phyloP scores from a whole-genome alignment of 2,888 invertebrate species.

The Nudaria mundana region DNA sequence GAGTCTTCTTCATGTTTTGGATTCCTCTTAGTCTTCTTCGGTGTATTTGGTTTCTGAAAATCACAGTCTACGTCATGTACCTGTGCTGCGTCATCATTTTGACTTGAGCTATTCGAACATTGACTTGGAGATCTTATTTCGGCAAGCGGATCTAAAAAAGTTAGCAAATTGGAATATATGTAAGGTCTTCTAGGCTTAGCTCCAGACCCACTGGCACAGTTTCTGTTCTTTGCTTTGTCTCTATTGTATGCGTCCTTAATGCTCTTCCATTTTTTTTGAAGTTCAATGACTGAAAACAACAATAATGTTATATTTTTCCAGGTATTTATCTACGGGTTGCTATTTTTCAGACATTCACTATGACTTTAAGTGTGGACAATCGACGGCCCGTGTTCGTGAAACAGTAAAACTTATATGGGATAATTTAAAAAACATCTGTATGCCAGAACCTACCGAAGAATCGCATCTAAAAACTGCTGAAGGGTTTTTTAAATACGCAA shows the following conservation, averaged over 20 bases:
- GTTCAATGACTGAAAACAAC: not conserved
- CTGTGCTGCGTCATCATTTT: no score
- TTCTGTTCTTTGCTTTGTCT: slow-evolving; percentile 3
- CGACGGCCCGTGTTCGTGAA: no score
- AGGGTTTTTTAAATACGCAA: no score
- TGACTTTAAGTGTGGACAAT: no score
- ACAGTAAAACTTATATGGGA: no score
- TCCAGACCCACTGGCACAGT: slow-evolving; percentile 3
- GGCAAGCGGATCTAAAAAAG: slow-evolving; percentile 10
- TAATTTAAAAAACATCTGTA: no score
- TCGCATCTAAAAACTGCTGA: no score
- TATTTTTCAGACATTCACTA: no score
- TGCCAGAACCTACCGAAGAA: no score
- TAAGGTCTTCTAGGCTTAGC: slow-evolving; percentile 6
- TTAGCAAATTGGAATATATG: slow-evolving; percentile 6
- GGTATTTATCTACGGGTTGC: no score
- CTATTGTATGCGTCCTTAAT: slow-evolving; percentile 4
- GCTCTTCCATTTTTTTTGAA: not conserved
- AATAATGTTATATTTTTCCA: no score
- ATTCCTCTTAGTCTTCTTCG: slow-evolving; percentile 5
- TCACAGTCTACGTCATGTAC: not conserved
- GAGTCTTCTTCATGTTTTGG: not conserved
- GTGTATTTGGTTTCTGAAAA: not conserved
- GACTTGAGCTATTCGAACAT: not conserved
- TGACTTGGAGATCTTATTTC: slow-evolving; percentile 11